A percentile compares a stretch with the other conserved stretches of the same genome.
Evolutionary conservation across 2,888 invertebrate species (phyloP).

Genomic region (Clepsis dumicolana): DNA sequence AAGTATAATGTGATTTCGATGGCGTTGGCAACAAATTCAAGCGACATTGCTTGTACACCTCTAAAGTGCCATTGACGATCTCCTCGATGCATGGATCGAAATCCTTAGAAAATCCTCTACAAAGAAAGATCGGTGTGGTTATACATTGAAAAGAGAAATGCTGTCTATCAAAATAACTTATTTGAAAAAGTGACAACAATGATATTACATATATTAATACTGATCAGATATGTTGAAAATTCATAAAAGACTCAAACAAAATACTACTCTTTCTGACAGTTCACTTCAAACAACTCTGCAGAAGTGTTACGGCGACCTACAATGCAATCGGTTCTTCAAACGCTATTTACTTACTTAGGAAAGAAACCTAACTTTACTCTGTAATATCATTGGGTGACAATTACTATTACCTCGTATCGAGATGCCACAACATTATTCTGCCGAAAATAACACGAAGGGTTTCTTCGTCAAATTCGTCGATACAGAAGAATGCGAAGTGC

Average conservation of each 20-base stretch:
- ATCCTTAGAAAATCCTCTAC: slow-evolving; percentile 96
- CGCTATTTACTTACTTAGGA: too few species aligned
- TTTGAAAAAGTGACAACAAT: background rate
- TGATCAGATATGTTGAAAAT: too few species aligned
- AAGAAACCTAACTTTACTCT: too few species aligned
- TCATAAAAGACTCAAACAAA: too few species aligned
- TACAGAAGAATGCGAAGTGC: slow-evolving; percentile 94
- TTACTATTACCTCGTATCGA: slow-evolving; percentile 96
- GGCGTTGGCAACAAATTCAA: slow-evolving; percentile 96
- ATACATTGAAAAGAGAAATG: background rate
- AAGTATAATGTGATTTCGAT: slow-evolving; percentile 96
- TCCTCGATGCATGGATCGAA: slow-evolving; percentile 97
- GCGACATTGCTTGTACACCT: slow-evolving; percentile 94
- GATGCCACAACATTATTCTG: slow-evolving; percentile 97
- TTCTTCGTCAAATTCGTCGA: slow-evolving; percentile 95
- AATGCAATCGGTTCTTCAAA: too few species aligned
- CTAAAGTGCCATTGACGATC: slow-evolving; percentile 94
- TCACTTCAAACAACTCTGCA: too few species aligned
- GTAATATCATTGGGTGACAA: too few species aligned
- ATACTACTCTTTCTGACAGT: too few species aligned
- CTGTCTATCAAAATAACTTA: background rate
- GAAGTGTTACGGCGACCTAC: too few species aligned
- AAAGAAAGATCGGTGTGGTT: background rate
- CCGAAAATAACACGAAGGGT: slow-evolving; percentile 95
- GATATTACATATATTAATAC: too few species aligned